These are phyloP conservation scores for Eurystomus glaucurus DNA, from an alignment of 2,797 vertebrate genomes.

Conservation along the genomic window DNA sequence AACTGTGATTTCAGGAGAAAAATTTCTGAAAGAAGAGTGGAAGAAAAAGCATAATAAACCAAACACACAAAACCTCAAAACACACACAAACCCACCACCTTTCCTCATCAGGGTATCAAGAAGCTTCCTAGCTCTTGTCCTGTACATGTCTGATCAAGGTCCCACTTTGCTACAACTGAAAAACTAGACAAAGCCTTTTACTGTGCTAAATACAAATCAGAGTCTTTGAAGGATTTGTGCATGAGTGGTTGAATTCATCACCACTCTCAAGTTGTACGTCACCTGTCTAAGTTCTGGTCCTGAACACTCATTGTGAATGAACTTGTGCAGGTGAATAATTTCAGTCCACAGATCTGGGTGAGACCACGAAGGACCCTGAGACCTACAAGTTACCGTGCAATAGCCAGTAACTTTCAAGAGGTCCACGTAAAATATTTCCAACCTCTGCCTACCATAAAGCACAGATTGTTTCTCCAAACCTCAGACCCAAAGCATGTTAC, in stretches of 20 bases:
- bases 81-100: neutral
- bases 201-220: neutral
- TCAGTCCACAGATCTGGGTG: neutral
- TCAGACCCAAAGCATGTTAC: neutral
- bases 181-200: neutral
- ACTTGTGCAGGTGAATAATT: neutral
- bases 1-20: neutral
- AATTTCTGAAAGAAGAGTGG: neutral
- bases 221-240: neutral
- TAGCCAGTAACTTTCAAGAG: neutral
- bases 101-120: neutral
- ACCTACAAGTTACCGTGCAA: neutral
- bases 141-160: neutral
- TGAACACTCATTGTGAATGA: neutral
- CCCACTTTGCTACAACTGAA: neutral
- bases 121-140: neutral
- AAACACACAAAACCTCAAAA: rapidly evolving
- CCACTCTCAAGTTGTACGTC: neutral
- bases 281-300: neutral
- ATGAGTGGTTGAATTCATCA: neutral
- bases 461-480: neutral
- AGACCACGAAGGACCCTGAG: neutral
- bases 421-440: neutral
- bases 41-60: neutral
- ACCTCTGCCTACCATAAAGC: neutral